Percentiles rank a stretch among this genome's conserved stretches.
phyloP scores from a whole-genome alignment of 2,888 invertebrate genomes.

The Drosophila pegasa region DNA sequence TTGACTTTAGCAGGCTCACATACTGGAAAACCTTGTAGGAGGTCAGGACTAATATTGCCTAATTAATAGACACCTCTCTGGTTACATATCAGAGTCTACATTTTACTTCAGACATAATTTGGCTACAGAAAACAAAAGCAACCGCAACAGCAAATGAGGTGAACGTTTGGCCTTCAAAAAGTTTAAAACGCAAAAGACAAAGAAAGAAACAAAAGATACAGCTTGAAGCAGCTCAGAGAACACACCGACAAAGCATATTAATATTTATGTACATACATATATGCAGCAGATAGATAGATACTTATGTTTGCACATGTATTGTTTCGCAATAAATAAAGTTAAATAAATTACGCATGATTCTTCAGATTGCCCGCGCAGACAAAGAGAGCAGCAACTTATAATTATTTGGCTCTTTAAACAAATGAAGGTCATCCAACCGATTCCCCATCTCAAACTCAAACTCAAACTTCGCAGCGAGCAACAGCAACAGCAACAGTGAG shows the following conservation, averaged over 20 bases:
- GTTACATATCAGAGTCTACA: not conserved
- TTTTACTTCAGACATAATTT: not conserved
- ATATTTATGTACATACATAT: slow-evolving; percentile 9
- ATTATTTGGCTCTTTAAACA: slow-evolving; percentile 26
- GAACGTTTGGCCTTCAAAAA: slow-evolving; percentile 73
- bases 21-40: slow-evolving; percentile 44
- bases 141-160: slow-evolving; percentile 42
- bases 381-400: slow-evolving; percentile 4
- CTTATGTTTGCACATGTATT: slow-evolving; percentile 17
- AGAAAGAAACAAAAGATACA: slow-evolving; percentile 42
- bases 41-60: slow-evolving; percentile 40
- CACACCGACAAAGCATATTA: slow-evolving; percentile 28
- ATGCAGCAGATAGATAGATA: slow-evolving; percentile 1
- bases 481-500: slow-evolving; percentile 9
- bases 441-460: slow-evolving; percentile 15
- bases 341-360: slow-evolving; percentile 44
- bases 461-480: slow-evolving; percentile 29
- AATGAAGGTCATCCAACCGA: slow-evolving; percentile 4
- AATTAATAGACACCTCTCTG: not conserved
- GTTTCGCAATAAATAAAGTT: slow-evolving; percentile 41
- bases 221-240: slow-evolving; percentile 20
- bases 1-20: slow-evolving; percentile 65
- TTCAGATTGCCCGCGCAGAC: slow-evolving; percentile 9
- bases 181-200: slow-evolving; percentile 57
- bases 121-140: slow-evolving; percentile 32